Base-by-base conservation (phyloP, 2,113 vertebrate species). In the Mesocricetus auratus region DNA sequence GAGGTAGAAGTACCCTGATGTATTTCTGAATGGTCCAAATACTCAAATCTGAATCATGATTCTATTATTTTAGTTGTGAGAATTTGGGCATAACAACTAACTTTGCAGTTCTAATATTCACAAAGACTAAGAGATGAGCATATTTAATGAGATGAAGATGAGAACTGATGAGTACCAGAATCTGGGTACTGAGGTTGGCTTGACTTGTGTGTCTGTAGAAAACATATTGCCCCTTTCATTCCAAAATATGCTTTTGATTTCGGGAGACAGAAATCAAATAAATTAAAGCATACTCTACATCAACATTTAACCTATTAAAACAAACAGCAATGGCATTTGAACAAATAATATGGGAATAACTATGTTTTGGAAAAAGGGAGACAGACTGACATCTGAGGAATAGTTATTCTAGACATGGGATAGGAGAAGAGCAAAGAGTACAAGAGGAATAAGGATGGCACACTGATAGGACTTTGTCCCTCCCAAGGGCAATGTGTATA, bases 1-100 rank as follows among this genome's bases (percentile, higher is more conserved):
- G 22, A 36, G 21, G 7, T 0, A 0, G 31, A 42, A 78, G 45
- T 22, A 10, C 8, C 3, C 1, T 3, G 0, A 0, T 0, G 0
- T 42, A 15, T 53, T 56, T 89, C 2, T n/a, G 13, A 93, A 68
- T 11, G 15, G 11, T 33, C 0, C 0, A 1, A 24, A 62, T 92
- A 66, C 60, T 62, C 50, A 3, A 7, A 36, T 89, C 79, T 7
- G 3, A 86, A 22, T 81, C 16, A 13, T 6, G 9, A 33, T 31
- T 88, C 13, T 39, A 2, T 90, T 47, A 39, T 31, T 90, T 0
- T 56, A 78, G 6, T 8, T 66, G 8, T 56, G 21, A 3, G 11
- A 9, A 33, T 69, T 79, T 56, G 33, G 15, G 31, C 0, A 42
- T 15, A 5, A 47, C 39, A n/a, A 19, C 7, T 93, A 9, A 45